Evolutionary conservation across 23 tunicate genomes (phyloP), one percentile per base, ranked within the genome.

Genomic region (Botrylloides violaceus): DNA sequence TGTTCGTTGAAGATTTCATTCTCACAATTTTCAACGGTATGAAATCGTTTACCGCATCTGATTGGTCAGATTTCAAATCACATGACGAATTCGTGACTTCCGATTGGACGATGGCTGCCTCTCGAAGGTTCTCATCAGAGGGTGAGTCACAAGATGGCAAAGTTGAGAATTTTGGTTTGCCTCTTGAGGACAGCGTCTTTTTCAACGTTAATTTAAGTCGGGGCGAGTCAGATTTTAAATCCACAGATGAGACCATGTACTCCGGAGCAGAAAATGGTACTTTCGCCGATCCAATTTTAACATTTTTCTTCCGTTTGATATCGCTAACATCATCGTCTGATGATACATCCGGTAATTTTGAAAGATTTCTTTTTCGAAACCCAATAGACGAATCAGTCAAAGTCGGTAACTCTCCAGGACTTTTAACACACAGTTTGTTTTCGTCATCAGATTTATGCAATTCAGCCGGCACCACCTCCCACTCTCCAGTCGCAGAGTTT

Each of bases 401-500:
- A 4, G 20, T 31, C 12, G 33, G 12, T 3, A 63, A 63, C 3
- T 63, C 33, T 28, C 12, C 70, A 3, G 70, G 35, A 3, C 33
- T 31, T 27, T 33, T 3, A 4, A 28, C 70, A 9, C 6, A 33
- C 4, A 31, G n/a, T 19, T 19, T 31, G 33, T 22, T 31, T 22
- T 31, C 32, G 3, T 33, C 70, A 19, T 63, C 33, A 19, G 70
- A 33, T 34, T 65, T 30, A 43, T 26, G 33, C 33, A 6, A 6
- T 63, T 63, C 70, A 19, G 34, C 70, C 18, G 70, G 70, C 24
- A 70, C 76, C 2, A 79, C 49, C 53, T 79, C 83, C 83, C 83
- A 79, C 57, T 79, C 61, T 0, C 83, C 83, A 3, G 83, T 79
- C 12, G 32, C 76, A 79, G 36, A 70, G 58, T 79, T 79, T 66